A percentile compares a stretch with the other conserved stretches of the same genome.
Evolutionary conservation across 2,888 invertebrate species (phyloP).

Genomic region (Malachius bipustulatus): DNA sequence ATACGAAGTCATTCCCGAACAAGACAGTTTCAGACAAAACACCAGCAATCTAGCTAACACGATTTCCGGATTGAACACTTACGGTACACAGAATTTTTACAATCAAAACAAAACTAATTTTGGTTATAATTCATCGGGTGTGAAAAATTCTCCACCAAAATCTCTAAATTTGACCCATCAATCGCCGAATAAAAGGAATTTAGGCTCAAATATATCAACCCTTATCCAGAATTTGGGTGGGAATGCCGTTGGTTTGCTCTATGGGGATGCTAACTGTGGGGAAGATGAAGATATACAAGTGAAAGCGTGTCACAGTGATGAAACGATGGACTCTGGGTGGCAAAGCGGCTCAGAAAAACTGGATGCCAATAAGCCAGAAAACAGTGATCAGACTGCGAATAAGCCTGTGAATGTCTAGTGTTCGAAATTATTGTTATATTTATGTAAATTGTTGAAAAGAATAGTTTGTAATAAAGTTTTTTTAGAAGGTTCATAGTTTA

Average conservation of each 20-base stretch:
- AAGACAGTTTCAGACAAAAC: slow-evolving; percentile 28
- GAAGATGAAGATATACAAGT: slow-evolving; percentile 33
- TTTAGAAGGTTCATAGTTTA: too few species aligned
- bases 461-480: too few species aligned
- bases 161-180: slow-evolving; percentile 23
- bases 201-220: slow-evolving; percentile 39
- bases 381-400: slow-evolving; percentile 21
- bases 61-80: slow-evolving; percentile 34
- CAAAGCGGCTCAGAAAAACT: slow-evolving; percentile 55
- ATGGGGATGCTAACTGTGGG: slow-evolving; percentile 32
- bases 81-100: slow-evolving; percentile 33
- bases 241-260: slow-evolving; percentile 36
- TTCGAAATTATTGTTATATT: too few species aligned
- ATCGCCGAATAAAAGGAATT: slow-evolving; percentile 26
- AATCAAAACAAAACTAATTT: slow-evolving; percentile 25
- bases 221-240: slow-evolving; percentile 39
- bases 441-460: too few species aligned
- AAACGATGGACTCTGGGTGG: slow-evolving; percentile 57
- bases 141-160: slow-evolving; percentile 31
- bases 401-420: slow-evolving; percentile 32
- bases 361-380: slow-evolving; percentile 29
- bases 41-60: slow-evolving; percentile 34
- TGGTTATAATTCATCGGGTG: slow-evolving; percentile 23
- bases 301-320: slow-evolving; percentile 35
- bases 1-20: slow-evolving; percentile 47